These are phyloP conservation scores for Phyllotis vaccarum DNA, from an alignment of 2,797 vertebrate species.

Conservation along the genomic window DNA sequence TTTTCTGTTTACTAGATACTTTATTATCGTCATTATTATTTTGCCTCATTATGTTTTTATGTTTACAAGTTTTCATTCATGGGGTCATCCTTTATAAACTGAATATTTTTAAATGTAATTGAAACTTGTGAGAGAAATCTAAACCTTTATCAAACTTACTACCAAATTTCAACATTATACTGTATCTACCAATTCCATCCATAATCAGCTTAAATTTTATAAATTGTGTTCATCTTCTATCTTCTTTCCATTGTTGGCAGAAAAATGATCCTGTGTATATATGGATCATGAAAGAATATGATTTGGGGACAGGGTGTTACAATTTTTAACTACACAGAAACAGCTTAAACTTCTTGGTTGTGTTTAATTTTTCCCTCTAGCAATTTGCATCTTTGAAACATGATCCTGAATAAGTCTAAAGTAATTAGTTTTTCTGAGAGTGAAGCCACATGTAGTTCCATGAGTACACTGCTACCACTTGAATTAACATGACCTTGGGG, in stretches of 20 bases:
- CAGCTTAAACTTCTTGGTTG: neutral
- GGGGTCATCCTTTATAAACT: neutral
- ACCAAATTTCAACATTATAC: neutral
- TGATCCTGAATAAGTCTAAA: neutral
- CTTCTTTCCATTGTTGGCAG: neutral
- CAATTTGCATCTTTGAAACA: slow-evolving; percentile 40
- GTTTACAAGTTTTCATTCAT: neutral
- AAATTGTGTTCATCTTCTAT: neutral
- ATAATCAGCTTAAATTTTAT: neutral
- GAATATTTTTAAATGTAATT: neutral
- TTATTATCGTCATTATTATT: neutral
- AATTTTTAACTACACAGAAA: neutral
- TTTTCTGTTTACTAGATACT: neutral
- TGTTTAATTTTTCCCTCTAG: slow-evolving; percentile 46
- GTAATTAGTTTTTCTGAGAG: slow-evolving; percentile 56
- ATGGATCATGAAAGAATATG: neutral
- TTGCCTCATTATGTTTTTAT: neutral
- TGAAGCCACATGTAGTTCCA: neutral
- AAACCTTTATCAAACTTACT: neutral
- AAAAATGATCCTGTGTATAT: neutral
- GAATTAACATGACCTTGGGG: slow-evolving; percentile 4
- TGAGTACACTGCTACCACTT: neutral
- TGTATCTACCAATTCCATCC: neutral
- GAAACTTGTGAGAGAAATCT: neutral
- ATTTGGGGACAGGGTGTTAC: neutral